Percentiles rank a stretch among this genome's conserved stretches.
phyloP scores from a whole-genome alignment of 2,888 invertebrate species.

The Harpalus rubripes region DNA sequence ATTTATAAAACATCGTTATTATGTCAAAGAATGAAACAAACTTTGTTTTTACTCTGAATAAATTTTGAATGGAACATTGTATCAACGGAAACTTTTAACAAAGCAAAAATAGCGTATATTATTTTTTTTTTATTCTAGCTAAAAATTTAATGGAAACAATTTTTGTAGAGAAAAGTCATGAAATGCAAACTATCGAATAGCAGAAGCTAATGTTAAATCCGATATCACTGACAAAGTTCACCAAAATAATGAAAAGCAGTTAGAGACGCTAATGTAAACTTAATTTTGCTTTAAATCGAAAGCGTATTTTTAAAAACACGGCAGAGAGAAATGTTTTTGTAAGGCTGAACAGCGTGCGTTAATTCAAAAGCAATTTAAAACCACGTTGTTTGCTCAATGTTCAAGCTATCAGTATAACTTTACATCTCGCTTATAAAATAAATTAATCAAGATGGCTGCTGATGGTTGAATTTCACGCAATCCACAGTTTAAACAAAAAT shows the following conservation, averaged over 20 bases:
- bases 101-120: too few species aligned
- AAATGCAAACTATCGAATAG: not conserved
- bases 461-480: conserved; percentile 45
- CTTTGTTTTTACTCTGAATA: too few species aligned
- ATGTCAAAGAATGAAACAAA: too few species aligned
- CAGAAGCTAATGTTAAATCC: not conserved
- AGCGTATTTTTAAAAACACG: conserved; percentile 34
- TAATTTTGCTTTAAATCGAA: conserved; percentile 30
- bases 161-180: not conserved
- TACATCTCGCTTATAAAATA: conserved; percentile 46
- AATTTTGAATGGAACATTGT: too few species aligned
- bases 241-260: not conserved
- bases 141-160: not conserved
- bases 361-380: conserved; percentile 46
- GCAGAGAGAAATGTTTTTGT: conserved; percentile 27
- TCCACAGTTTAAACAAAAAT: conserved; percentile 42
- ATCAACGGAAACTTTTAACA: too few species aligned
- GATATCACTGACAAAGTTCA: not conserved
- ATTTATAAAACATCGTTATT: too few species aligned
- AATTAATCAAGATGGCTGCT: conserved; percentile 49
- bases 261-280: conserved; percentile 32
- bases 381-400: conserved; percentile 26
- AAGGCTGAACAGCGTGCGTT: conserved; percentile 6
- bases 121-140: too few species aligned
- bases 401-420: conserved; percentile 30